Conservation (phyloP, 2,113 vertebrate species). For the Paracanthobrama guichenoti region DNA sequence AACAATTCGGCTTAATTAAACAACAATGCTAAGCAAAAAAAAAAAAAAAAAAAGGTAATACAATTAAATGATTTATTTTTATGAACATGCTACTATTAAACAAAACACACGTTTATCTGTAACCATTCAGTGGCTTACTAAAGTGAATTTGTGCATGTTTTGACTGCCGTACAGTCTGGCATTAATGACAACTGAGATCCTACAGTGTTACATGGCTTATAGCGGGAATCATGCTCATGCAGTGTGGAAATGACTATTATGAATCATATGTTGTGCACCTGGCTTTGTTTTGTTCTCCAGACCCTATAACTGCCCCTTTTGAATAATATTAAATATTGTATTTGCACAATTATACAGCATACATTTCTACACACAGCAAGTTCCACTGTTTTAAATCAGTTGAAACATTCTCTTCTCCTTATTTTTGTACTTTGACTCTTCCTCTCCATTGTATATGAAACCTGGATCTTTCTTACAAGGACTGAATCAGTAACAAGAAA, state of each 20-base stretch:
- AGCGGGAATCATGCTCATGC: too few species aligned
- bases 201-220: too few species aligned
- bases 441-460: not conserved
- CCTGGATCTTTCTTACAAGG: not conserved
- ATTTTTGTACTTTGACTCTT: not conserved
- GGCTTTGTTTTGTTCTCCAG: not conserved
- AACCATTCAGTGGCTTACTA: too few species aligned
- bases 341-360: not conserved
- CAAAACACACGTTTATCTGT: too few species aligned
- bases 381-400: conserved; percentile 7
- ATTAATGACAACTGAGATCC: too few species aligned
- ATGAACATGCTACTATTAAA: not conserved
- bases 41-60: not conserved
- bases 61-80: not conserved
- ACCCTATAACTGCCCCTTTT: not conserved
- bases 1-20: not conserved
- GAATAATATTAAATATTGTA: not conserved
- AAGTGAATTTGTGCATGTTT: too few species aligned
- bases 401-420: not conserved
- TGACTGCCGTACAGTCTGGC: too few species aligned
- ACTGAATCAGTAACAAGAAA: conserved; percentile 2
- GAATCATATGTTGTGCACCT: too few species aligned
- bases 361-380: not conserved
- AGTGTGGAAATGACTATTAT: too few species aligned
- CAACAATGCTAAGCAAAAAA: not conserved